Evolutionary conservation across 2,797 vertebrate species (phyloP).

Genomic region (Macrochelys suwanniensis): DNA sequence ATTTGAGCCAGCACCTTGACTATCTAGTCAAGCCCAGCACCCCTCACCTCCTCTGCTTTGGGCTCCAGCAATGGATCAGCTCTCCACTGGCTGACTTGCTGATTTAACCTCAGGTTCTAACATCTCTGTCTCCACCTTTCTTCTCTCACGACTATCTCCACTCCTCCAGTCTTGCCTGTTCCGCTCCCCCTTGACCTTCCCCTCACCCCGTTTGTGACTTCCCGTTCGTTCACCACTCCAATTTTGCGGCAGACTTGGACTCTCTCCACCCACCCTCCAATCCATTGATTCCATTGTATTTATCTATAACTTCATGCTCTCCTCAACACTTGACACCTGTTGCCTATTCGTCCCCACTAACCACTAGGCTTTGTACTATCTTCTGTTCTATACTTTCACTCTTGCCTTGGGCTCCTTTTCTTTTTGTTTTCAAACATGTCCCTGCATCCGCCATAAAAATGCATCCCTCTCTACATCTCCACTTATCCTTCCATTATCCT

Average conservation of each 20-base stretch:
- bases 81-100: not conserved
- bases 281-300: not conserved
- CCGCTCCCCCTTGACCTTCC: not conserved
- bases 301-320: not conserved
- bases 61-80: too few species aligned
- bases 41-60: not conserved
- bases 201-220: not conserved
- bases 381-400: not conserved
- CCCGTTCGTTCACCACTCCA: not conserved
- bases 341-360: not conserved
- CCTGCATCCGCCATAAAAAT: constrained; percentile 64
- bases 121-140: not conserved
- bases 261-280: not conserved
- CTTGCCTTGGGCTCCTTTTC: constrained; percentile 43
- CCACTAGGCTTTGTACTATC: not conserved
- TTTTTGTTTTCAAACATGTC: constrained; percentile 55
- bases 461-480: constrained; percentile 12
- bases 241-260: not conserved
- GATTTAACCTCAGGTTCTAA: not conserved
- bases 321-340: not conserved
- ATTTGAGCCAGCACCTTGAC: not conserved
- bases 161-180: not conserved
- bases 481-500: not conserved
- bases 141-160: not conserved
- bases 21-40: not conserved